Conservation (phyloP, 2,113 vertebrate genomes). For the Pimephales promelas region DNA sequence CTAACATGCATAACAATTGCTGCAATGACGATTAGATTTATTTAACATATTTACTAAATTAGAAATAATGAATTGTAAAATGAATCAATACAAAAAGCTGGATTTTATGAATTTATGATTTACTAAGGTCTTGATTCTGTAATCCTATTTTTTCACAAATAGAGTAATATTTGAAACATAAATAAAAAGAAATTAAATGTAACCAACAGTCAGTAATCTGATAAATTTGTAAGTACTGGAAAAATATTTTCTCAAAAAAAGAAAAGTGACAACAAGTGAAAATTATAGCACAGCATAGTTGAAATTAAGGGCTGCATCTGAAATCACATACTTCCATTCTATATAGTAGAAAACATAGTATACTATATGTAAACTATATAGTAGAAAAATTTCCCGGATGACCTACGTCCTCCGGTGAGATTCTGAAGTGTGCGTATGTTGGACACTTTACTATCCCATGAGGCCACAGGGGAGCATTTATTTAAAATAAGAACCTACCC, state of each 20-base stretch:
- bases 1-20: background rate
- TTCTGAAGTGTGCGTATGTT: no score
- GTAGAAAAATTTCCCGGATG: no score
- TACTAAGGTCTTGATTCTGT: background rate
- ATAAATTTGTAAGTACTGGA: background rate
- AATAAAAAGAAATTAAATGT: background rate
- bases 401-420: no score
- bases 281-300: no score
- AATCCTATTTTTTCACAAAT: background rate
- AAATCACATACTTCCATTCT: no score
- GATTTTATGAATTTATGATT: background rate
- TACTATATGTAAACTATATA: no score
- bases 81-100: background rate
- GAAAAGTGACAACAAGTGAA: no score
- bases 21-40: background rate
- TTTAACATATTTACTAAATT: background rate
- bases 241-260: constrained; percentile 1
- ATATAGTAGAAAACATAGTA: no score
- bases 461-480: no score
- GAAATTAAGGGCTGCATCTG: no score
- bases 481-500: no score
- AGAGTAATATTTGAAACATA: background rate
- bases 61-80: background rate
- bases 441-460: no score
- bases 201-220: background rate